Conservation (phyloP, 1,140 invertebrate genomes). For the Portunus trituberculatus region DNA sequence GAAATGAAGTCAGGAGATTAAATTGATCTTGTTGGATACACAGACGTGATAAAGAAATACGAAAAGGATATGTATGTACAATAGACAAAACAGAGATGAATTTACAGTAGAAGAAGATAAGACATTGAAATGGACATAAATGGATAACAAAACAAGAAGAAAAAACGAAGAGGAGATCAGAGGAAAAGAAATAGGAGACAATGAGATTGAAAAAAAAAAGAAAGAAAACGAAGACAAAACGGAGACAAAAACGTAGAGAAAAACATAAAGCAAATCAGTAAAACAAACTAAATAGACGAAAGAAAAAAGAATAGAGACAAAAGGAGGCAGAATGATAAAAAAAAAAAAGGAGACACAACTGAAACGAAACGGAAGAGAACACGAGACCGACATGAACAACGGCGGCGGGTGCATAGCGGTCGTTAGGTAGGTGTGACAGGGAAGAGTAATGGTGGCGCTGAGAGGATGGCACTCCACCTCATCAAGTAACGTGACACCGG, state of each 20-base stretch:
- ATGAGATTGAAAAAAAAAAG: neutral
- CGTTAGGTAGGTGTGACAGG: constrained; percentile 30
- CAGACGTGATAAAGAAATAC: neutral
- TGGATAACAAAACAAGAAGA: neutral
- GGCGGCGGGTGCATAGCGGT: neutral
- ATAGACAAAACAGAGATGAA: neutral
- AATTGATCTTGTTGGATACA: neutral
- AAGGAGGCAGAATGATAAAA: neutral
- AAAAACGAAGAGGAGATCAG: neutral
- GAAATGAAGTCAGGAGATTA: neutral
- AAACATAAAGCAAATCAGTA: neutral
- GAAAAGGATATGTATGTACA: neutral
- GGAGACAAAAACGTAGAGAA: neutral
- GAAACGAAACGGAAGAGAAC: neutral
- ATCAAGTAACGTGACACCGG: constrained; percentile 50
- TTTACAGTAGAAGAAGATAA: neutral
- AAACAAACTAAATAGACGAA: too few species aligned
- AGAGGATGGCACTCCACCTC: neutral
- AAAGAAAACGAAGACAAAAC: neutral
- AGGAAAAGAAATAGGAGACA: neutral
- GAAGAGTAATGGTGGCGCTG: constrained; percentile 29
- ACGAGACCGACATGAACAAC: neutral
- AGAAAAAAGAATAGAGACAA: neutral
- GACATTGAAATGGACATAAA: neutral
- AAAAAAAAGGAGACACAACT: neutral